Percentiles rank a stretch among this genome's conserved stretches.
Evolutionary conservation across 2,888 invertebrate species (phyloP).

Genomic region (Callinectes sapidus): DNA sequence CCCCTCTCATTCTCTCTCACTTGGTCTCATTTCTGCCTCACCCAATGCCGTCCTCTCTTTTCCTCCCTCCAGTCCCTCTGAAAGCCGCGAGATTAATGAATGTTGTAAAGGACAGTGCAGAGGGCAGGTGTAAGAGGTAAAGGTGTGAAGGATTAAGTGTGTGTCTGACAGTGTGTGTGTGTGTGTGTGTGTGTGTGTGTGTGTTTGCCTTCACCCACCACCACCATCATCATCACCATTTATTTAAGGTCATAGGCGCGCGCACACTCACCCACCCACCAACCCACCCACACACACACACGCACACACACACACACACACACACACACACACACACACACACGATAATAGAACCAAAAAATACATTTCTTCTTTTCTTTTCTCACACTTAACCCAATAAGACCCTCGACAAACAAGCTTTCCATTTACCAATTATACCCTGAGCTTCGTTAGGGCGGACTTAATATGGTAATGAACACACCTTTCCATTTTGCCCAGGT

Average conservation of each 20-base stretch:
- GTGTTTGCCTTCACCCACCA: neutral
- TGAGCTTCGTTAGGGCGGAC: neutral
- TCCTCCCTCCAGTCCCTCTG: neutral
- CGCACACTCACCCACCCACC: neutral
- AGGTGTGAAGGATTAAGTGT: neutral
- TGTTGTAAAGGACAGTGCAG: neutral
- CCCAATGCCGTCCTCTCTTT: neutral
- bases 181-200: neutral
- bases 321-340: neutral
- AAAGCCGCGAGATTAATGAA: slow-evolving; percentile 2
- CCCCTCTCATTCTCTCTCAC: neutral
- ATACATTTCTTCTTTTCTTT: neutral
- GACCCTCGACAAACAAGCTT: neutral
- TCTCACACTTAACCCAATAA: neutral
- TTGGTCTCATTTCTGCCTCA: neutral
- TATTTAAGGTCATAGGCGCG: neutral
- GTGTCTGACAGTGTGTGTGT: neutral
- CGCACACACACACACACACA: neutral
- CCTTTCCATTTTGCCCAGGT: no score
- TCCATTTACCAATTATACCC: neutral
- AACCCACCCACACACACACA: neutral
- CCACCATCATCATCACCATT: no score
- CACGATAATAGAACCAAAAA: neutral
- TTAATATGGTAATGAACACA: neutral
- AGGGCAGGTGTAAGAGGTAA: neutral